Conservation (phyloP, 2,888 invertebrate genomes). For the Malacosoma neustria region DNA sequence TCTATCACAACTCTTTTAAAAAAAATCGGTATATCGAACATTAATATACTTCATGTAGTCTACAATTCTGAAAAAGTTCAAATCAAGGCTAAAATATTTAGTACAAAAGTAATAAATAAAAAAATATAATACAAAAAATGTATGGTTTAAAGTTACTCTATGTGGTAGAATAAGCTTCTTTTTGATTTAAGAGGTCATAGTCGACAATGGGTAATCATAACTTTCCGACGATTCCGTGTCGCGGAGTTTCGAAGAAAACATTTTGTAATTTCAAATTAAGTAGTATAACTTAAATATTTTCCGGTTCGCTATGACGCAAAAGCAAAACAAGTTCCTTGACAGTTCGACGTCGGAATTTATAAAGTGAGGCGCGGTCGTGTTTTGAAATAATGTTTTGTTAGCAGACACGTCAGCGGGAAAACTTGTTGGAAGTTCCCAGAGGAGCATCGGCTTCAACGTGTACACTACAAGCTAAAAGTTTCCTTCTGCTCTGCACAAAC, state of each 20-base stretch:
- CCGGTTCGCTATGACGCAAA: slow-evolving; percentile 7
- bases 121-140: too few species aligned
- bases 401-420: slow-evolving; percentile 31
- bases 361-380: slow-evolving; percentile 20
- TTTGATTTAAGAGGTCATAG: slow-evolving; percentile 6
- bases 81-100: too few species aligned
- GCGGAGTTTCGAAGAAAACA: background rate
- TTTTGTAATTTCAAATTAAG: slow-evolving; percentile 5
- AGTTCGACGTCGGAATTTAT: slow-evolving; percentile 29
- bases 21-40: too few species aligned
- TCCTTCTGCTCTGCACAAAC: slow-evolving; percentile 25
- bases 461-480: slow-evolving; percentile 9
- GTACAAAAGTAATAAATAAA: too few species aligned
- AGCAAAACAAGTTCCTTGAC: slow-evolving; percentile 24
- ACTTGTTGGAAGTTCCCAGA: slow-evolving; percentile 30
- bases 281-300: slow-evolving; percentile 12
- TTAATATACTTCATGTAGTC: too few species aligned
- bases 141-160: too few species aligned
- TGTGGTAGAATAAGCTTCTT: slow-evolving; percentile 17
- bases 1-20: too few species aligned
- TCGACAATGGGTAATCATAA: background rate
- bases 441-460: slow-evolving; percentile 13
- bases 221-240: background rate
- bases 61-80: too few species aligned
- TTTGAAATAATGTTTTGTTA: slow-evolving; percentile 25